phyloP scores from a whole-genome alignment of 1,140 invertebrate species.

The Drosophila sp. region DNA sequence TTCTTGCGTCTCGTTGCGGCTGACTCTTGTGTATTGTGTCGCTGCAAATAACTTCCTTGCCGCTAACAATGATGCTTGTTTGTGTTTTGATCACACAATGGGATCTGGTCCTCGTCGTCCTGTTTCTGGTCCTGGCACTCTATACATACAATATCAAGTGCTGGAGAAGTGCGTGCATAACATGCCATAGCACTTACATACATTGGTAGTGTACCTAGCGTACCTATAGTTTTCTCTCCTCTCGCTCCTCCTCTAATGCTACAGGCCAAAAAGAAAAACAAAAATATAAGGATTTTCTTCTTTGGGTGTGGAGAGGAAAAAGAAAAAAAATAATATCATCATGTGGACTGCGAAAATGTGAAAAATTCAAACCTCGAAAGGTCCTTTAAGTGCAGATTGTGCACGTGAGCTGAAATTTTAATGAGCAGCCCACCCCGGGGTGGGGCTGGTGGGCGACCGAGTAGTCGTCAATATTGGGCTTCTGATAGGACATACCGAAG shows the following conservation, averaged over 20 bases:
- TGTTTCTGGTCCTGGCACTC: too few relatives aligned
- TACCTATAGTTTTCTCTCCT: slow-evolving; percentile 41
- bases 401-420: slow-evolving; percentile 77
- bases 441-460: neutral
- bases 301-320: neutral
- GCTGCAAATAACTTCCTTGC: slow-evolving; percentile 66
- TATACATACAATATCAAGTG: slow-evolving; percentile 14
- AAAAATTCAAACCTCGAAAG: slow-evolving; percentile 78
- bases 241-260: neutral
- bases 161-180: slow-evolving; percentile 58
- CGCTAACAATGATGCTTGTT: slow-evolving; percentile 70
- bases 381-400: slow-evolving; percentile 77
- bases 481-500: slow-evolving; percentile 43
- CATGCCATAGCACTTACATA: slow-evolving; percentile 59
- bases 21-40: slow-evolving; percentile 32
- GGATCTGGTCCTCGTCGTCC: neutral
- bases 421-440: slow-evolving; percentile 45
- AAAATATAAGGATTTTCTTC: slow-evolving; percentile 1
- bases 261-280: neutral
- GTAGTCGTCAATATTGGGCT: slow-evolving; percentile 12
- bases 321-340: slow-evolving; percentile 33
- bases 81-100: slow-evolving; percentile 48
- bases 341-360: slow-evolving; percentile 62
- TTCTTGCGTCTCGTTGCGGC: slow-evolving; percentile 20
- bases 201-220: slow-evolving; percentile 7